A percentile compares a stretch with the other conserved stretches of the same genome.
phyloP scores from a whole-genome alignment of 2,113 vertebrate genomes.

The Gadus chalcogrammus region DNA sequence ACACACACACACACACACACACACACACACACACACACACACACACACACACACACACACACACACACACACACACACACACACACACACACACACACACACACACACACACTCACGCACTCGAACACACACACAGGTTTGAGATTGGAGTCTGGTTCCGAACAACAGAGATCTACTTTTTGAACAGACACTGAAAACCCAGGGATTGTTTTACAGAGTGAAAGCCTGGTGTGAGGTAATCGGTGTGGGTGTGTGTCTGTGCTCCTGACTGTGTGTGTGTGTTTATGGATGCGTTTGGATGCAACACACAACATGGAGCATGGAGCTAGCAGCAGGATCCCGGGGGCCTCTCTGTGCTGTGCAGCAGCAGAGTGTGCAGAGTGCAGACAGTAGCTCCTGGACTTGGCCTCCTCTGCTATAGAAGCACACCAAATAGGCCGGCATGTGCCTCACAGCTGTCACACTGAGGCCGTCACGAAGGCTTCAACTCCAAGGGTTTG shows the following conservation, averaged over 20 bases:
- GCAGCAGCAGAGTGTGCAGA: not conserved
- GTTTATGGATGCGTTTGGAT: not conserved
- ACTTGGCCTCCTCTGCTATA: not conserved
- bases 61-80: not conserved
- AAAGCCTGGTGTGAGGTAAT: too few species aligned
- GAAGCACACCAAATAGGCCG: not conserved
- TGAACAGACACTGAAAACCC: too few species aligned
- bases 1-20: slow-evolving; percentile 2
- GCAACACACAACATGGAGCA: not conserved
- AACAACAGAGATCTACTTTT: not conserved
- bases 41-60: not conserved
- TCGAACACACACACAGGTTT: not conserved
- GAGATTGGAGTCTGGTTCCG: not conserved
- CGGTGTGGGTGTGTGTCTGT: not conserved
- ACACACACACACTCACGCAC: not conserved
- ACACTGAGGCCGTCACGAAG: too few species aligned
- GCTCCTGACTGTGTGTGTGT: not conserved
- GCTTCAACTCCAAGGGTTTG: too few species aligned
- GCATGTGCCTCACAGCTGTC: not conserved
- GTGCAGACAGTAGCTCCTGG: not conserved
- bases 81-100: not conserved
- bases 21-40: slow-evolving; percentile 2
- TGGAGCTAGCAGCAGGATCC: not conserved
- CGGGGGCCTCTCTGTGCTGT: too few species aligned
- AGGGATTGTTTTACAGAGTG: too few species aligned